These are phyloP conservation scores for Netelia melanura DNA, from an alignment of 2,888 invertebrate genomes.

Conservation along the genomic window DNA sequence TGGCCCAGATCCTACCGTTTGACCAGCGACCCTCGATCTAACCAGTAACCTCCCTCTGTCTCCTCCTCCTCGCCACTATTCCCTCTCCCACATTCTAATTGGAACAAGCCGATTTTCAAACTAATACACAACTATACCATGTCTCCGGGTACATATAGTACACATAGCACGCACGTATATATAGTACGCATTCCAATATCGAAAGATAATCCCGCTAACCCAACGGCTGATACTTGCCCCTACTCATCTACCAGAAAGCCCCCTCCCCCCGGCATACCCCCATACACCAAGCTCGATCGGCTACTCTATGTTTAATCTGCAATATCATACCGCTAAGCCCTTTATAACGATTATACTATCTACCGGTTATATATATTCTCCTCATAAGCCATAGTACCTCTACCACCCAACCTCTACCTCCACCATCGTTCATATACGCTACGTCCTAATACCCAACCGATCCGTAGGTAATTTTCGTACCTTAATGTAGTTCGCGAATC, in stretches of 20 bases:
- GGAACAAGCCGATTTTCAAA: slow-evolving; percentile 31
- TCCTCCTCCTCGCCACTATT: background rate
- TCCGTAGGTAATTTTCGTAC: slow-evolving; percentile 55
- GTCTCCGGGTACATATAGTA: slow-evolving; percentile 25
- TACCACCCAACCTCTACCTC: slow-evolving; percentile 3
- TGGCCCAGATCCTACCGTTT: slow-evolving; percentile 41
- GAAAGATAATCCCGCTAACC: slow-evolving; percentile 64
- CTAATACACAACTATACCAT: slow-evolving; percentile 37
- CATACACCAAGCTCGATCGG: slow-evolving; percentile 35
- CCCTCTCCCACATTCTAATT: slow-evolving; percentile 31
- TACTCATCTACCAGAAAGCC: no score
- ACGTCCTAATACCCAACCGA: slow-evolving; percentile 50
- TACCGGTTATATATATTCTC: slow-evolving; percentile 60
- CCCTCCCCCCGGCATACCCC: background rate
- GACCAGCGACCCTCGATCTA: slow-evolving; percentile 26
- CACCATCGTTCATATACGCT: slow-evolving; percentile 24
- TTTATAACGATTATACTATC: slow-evolving; percentile 64
- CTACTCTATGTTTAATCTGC: slow-evolving; percentile 64
- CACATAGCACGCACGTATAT: slow-evolving; percentile 40
- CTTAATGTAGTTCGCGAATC: slow-evolving; percentile 26
- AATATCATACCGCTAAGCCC: slow-evolving; percentile 64
- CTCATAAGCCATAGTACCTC: slow-evolving; percentile 47
- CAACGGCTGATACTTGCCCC: slow-evolving; percentile 53
- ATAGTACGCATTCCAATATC: slow-evolving; percentile 62
- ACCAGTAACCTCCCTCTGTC: no score